Base-by-base conservation (phyloP, 2,113 vertebrate genomes). In the Motacilla tschutschensis region DNA sequence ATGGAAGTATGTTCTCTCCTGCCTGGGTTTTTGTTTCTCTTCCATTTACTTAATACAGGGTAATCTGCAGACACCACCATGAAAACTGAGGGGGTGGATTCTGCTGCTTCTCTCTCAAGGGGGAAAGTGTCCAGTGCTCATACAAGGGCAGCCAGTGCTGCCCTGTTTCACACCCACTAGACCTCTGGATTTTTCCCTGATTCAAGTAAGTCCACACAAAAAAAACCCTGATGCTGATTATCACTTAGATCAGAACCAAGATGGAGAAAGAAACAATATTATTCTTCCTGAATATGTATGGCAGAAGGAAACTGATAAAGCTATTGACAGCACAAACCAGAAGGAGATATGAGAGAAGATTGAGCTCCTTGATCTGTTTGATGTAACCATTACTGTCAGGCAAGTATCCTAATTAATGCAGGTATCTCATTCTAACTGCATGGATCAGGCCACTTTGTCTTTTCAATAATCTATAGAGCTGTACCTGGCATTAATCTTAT, bases 401-500 rank as follows among this genome's bases (percentile, higher is more conserved):
- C 73, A 57, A 94, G 71, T 54, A 64, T 87, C 90, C 93, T 94
- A 93, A 93, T 92, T 95, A 93, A 92, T 90, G 63, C 80, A 83
- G 90, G 87, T 91, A 81, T 91, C 90, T 91, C 79, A 25, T 77
- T 90, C 80, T 92, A 87, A 91, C 93, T 93, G 94, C 59, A 66
- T 33, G 66, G 87, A 94, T 93, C 75, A 85, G 87, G 76, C 44
- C 8, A 31, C 83, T 95, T 91, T 79, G 89, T 94, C 88, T 93
- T 83, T 90, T 90, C 87, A 88, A 64, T 90, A 91, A 94, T 94
- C 93, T 79, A 77, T 59, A 66, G 50, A 88, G 67, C 71, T 73
- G 60, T 88, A 80, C 43, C 73, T 86, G 85, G 35, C 54, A 95
- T 95, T 95, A 95, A 94, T 96, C 93, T 93, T 94, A 93, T 90